These are phyloP conservation scores for Oreochromis spilurus DNA, from an alignment of 2,113 vertebrate species.

Conservation along the genomic window DNA sequence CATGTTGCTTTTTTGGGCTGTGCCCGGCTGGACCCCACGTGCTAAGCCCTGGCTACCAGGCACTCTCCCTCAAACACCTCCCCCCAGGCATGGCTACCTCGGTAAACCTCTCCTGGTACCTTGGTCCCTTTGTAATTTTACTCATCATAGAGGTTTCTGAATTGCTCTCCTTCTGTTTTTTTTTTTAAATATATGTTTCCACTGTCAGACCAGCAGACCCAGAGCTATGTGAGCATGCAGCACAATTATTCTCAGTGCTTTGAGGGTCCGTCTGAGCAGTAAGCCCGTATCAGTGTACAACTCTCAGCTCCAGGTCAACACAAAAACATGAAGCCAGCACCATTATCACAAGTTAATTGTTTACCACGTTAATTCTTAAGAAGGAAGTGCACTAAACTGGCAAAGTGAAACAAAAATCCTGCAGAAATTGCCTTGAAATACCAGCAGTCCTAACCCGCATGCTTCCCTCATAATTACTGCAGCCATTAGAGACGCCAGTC, in stretches of 20 bases:
- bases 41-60: neutral
- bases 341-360: neutral
- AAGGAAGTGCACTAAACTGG: neutral
- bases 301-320: neutral
- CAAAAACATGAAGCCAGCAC: neutral
- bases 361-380: neutral
- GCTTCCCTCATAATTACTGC: neutral
- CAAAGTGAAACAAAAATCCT: neutral
- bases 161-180: neutral
- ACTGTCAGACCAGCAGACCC: neutral
- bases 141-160: neutral
- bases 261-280: neutral
- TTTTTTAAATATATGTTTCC: neutral
- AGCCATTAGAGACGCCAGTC: neutral
- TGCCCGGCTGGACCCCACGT: fast-evolving
- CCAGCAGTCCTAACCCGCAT: neutral
- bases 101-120: neutral
- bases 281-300: fast-evolving
- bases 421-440: neutral
- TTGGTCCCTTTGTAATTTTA: neutral
- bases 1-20: neutral
- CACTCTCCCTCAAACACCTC: neutral
- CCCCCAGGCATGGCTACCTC: neutral
- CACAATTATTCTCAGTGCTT: neutral
- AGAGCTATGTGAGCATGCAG: neutral